phyloP scores from a whole-genome alignment of 1,140 invertebrate genomes.

The Diorhabda sublineata region DNA sequence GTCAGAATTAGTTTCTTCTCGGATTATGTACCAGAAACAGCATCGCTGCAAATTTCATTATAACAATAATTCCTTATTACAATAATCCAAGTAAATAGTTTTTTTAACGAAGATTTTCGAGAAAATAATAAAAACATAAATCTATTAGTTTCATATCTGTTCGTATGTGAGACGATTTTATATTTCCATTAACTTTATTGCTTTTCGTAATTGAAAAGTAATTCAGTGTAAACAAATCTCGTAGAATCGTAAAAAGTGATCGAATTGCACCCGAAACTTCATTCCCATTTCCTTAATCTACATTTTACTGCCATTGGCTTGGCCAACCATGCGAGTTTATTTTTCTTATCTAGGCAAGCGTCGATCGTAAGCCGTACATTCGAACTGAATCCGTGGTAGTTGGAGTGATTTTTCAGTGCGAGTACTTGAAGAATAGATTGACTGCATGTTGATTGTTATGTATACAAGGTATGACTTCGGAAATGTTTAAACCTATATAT shows the following conservation, averaged over 20 bases:
- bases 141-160: no score
- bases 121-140: no score
- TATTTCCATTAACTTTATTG: slow-evolving; percentile 13
- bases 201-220: slow-evolving; percentile 19
- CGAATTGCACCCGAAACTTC: slow-evolving; percentile 11
- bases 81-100: no score
- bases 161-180: neutral
- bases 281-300: slow-evolving; percentile 12
- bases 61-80: no score
- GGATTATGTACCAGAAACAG: no score
- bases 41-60: no score
- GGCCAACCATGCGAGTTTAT: slow-evolving; percentile 14
- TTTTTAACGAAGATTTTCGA: no score
- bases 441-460: neutral
- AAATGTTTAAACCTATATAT: no score
- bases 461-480: neutral
- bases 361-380: neutral
- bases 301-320: slow-evolving; percentile 11
- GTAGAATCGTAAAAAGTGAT: slow-evolving; percentile 17
- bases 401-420: neutral
- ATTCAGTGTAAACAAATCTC: slow-evolving; percentile 11
- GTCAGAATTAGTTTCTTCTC: no score
- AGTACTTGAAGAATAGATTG: neutral
- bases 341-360: slow-evolving; percentile 16
- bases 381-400: neutral